phyloP scores from a whole-genome alignment of 2,888 invertebrate genomes.

The Darwinula stevensoni region DNA sequence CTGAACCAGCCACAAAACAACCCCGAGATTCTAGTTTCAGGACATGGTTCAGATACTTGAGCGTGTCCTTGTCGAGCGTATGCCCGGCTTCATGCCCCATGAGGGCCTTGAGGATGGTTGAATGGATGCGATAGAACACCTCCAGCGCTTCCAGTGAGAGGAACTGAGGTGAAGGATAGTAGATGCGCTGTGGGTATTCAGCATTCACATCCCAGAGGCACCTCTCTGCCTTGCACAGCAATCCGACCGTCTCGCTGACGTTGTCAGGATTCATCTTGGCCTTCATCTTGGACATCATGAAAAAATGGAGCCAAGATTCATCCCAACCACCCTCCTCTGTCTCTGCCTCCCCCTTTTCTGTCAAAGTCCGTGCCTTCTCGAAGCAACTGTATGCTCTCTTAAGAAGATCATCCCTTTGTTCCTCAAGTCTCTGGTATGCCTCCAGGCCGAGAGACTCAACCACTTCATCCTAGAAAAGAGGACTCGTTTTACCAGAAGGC shows the following conservation, averaged over 20 bases:
- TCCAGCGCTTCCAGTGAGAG: slow-evolving; percentile 67
- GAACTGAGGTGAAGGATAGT: slow-evolving; percentile 49
- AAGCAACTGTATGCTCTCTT: slow-evolving; percentile 49
- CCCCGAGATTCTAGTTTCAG: no score
- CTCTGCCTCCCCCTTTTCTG: slow-evolving; percentile 16
- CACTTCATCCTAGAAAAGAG: no score
- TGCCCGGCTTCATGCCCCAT: no score
- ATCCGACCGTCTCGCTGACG: slow-evolving; percentile 36
- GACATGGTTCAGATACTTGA: no score
- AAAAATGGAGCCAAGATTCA: slow-evolving; percentile 72
- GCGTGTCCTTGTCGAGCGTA: no score
- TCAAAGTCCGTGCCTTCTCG: slow-evolving; percentile 15
- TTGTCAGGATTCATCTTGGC: no score
- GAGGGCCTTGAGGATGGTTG: slow-evolving; percentile 58
- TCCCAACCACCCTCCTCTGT: slow-evolving; percentile 30
- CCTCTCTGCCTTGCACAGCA: slow-evolving; percentile 29
- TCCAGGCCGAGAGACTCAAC: no score
- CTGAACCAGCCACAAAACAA: no score
- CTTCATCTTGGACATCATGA: slow-evolving; percentile 66
- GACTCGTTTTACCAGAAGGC: no score
- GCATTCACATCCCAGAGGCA: slow-evolving; percentile 48
- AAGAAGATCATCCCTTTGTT: slow-evolving; percentile 45
- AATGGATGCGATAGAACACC: slow-evolving; percentile 38
- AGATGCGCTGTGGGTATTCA: slow-evolving; percentile 54
- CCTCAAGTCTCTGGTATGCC: no score